Conservation (phyloP, 2,113 vertebrate genomes). For the Tor tambroides region DNA sequence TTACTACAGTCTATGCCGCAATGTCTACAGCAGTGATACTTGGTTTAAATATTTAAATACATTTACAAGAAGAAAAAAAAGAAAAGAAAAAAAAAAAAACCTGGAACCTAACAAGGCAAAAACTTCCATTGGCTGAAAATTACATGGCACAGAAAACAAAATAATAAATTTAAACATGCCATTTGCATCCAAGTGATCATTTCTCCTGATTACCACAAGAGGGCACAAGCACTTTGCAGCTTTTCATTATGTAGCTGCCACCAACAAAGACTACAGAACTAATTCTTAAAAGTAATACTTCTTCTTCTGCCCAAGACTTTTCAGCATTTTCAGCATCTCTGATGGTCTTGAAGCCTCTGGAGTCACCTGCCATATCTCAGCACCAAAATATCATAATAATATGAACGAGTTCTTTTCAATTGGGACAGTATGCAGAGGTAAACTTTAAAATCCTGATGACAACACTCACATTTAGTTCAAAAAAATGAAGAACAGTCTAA, state of each 20-base stretch:
- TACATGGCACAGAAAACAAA: not conserved
- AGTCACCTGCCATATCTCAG: not conserved
- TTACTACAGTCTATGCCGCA: no score
- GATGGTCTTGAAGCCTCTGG: not conserved
- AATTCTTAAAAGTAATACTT: not conserved
- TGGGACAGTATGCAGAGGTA: not conserved
- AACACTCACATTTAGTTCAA: not conserved
- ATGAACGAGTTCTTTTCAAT: no score
- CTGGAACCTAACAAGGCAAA: not conserved
- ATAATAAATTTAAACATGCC: not conserved
- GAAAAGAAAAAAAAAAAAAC: no score
- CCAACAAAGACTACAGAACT: not conserved
- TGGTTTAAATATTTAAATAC: no score
- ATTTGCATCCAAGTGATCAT: not conserved
- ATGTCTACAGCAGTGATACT: no score
- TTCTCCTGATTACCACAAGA: constrained; percentile 24
- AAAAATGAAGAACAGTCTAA: not conserved
- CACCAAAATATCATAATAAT: not conserved
- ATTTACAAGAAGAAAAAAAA: no score
- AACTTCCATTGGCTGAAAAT: not conserved
- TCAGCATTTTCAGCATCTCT: not conserved
- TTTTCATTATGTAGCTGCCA: not conserved
- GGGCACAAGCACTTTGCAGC: not conserved
- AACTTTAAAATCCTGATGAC: not conserved
- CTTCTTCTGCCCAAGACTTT: not conserved